phyloP scores from a whole-genome alignment of 2,888 invertebrate genomes.

The Lacanobia wlatinum region DNA sequence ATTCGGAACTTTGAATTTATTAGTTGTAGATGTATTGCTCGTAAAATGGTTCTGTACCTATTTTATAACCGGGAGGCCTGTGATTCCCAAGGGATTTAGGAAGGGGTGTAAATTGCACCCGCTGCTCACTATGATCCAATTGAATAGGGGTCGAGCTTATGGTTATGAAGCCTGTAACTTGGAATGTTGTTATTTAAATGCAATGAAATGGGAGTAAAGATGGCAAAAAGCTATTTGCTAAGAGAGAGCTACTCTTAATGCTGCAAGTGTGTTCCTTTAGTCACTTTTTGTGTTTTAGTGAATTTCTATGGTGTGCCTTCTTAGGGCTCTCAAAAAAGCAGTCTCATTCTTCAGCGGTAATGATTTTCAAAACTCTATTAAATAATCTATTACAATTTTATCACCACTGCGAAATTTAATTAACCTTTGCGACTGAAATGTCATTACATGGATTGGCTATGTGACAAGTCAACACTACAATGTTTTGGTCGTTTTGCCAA shows the following conservation, averaged over 20 bases:
- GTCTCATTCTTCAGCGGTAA: no score
- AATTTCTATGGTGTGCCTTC: no score
- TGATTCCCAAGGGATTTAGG: constrained; percentile 5
- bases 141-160: constrained; percentile 7
- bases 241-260: no score
- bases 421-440: no score
- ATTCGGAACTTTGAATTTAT: constrained; percentile 44
- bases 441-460: no score
- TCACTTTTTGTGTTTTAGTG: no score
- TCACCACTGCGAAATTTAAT: no score
- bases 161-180: constrained; percentile 5
- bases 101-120: constrained; percentile 32
- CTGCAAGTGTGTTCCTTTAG: not conserved
- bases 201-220: not conserved
- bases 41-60: constrained; percentile 30
- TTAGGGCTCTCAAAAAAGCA: no score
- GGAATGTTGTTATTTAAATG: constrained; percentile 2
- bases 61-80: constrained; percentile 25
- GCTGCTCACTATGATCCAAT: constrained; percentile 8
- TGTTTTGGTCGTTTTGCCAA: no score
- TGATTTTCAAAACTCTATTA: no score
- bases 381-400: no score
- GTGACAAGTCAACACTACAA: no score
- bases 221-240: not conserved
- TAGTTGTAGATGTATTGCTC: constrained; percentile 21